These are phyloP conservation scores for Timandra comae DNA, from an alignment of 2,888 invertebrate genomes.

Conservation along the genomic window DNA sequence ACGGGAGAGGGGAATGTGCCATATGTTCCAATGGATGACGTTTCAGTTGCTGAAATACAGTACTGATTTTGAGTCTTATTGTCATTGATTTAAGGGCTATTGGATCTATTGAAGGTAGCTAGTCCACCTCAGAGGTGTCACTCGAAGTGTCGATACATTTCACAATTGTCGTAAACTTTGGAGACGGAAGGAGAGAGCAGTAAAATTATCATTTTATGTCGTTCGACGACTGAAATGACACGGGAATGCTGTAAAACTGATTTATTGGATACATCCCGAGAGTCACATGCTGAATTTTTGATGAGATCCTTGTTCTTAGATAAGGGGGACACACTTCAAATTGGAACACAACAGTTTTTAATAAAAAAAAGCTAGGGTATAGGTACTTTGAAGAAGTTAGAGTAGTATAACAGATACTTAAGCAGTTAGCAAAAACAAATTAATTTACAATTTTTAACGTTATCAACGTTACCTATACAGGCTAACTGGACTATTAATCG, in stretches of 20 bases:
- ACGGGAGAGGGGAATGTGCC: conserved; percentile 46
- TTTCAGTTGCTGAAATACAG: conserved; percentile 16
- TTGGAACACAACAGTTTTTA: background rate
- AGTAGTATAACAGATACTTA: too few species aligned
- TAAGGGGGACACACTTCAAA: conserved; percentile 32
- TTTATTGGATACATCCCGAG: conserved; percentile 72
- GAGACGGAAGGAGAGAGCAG: conserved; percentile 73
- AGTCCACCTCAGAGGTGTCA: conserved; percentile 65
- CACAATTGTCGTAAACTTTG: conserved; percentile 75
- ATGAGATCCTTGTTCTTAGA: conserved; percentile 68
- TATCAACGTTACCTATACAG: too few species aligned
- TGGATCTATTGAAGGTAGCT: conserved; percentile 22
- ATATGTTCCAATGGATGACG: conserved; percentile 49
- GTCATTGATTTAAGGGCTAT: conserved; percentile 23
- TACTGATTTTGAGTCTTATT: conserved; percentile 39
- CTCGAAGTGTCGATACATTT: conserved; percentile 76
- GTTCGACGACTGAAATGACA: conserved; percentile 76
- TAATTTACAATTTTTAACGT: too few species aligned
- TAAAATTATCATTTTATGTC: conserved; percentile 77
- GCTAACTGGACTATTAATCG: too few species aligned
- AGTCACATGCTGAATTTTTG: conserved; percentile 73
- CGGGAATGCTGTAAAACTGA: conserved; percentile 76
- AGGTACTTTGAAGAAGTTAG: too few species aligned
- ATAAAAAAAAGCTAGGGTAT: background rate
- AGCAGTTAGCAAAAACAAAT: too few species aligned